These are phyloP conservation scores for Cryptotis parvus DNA, from an alignment of 2,113 vertebrate genomes.

Conservation along the genomic window DNA sequence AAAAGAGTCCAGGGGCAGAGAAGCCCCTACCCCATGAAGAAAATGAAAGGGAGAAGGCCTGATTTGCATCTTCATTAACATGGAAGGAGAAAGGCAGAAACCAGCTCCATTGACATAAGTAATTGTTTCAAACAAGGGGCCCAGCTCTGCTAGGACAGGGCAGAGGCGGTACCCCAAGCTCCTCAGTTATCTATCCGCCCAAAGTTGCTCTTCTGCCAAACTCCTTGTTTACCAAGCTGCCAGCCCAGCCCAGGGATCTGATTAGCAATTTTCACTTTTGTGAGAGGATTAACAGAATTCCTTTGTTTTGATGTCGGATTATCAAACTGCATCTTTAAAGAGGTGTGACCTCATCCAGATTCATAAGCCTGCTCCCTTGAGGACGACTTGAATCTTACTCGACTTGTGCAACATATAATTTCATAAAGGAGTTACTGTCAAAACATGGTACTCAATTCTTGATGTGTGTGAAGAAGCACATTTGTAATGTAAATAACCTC, in stretches of 20 bases:
- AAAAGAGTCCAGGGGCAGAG: slow-evolving; percentile 56
- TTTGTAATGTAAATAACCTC: slow-evolving; percentile 79
- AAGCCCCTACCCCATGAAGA: slow-evolving; percentile 13
- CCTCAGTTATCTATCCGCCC: slow-evolving; percentile 56
- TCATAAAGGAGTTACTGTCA: slow-evolving; percentile 77
- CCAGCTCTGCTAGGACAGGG: slow-evolving; percentile 61
- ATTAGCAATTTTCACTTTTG: slow-evolving; percentile 73
- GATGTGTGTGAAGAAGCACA: slow-evolving; percentile 71
- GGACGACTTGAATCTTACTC: slow-evolving; percentile 75
- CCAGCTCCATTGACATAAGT: slow-evolving; percentile 64
- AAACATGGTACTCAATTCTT: slow-evolving; percentile 73
- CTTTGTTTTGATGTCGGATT: slow-evolving; percentile 75
- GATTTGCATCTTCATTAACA: slow-evolving; percentile 69
- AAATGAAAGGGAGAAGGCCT: slow-evolving; percentile 50
- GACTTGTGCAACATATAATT: slow-evolving; percentile 71
- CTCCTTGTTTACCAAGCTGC: slow-evolving; percentile 66
- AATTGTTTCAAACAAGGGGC: slow-evolving; percentile 62
- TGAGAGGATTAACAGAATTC: slow-evolving; percentile 74
- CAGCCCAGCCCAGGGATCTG: slow-evolving; percentile 66
- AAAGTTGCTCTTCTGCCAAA: slow-evolving; percentile 64
- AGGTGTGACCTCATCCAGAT: slow-evolving; percentile 66
- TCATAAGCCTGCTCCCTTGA: slow-evolving; percentile 56
- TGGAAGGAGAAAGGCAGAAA: slow-evolving; percentile 53
- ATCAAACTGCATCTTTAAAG: slow-evolving; percentile 76
- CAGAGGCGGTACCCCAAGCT: slow-evolving; percentile 41